Evolutionary conservation across 2,113 vertebrate species (phyloP), one percentile per base, ranked within the genome.

Genomic region (Epinephelus fuscoguttatus): DNA sequence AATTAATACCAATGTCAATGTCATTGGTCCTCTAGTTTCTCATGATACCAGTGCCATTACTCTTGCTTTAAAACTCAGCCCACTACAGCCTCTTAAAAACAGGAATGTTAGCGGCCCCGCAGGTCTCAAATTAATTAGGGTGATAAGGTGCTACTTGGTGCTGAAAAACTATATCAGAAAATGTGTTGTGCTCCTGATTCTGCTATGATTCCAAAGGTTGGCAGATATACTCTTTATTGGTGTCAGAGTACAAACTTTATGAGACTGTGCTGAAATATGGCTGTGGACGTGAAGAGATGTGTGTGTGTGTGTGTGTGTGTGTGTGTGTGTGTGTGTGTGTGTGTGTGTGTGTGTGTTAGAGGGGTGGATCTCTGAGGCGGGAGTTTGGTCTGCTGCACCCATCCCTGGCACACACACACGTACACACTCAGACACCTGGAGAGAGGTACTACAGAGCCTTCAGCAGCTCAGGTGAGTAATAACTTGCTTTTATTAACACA

Each of bases 201-300:
- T 50, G 50, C 56, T 37, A 6, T 55, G 85, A 91, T 75, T 95
- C 79, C 89, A 94, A 95, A 94, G 94, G 93, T 94, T 82, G 61
- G 1, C 33, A 37, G 10, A 71, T 49, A 3, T 21, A n/a, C 19
- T 82, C 42, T 88, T 92, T 90, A 93, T 92, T 86, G 77, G 68
- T 9, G 69, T 53, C 78, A 82, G 88, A 88, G 88, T 84, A 56
- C 85, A 81, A 59, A 80, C 6, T 93, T 94, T 93, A 92, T 92
- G 33, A 85, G 23, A 56, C 68, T 67, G 70, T 5, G 9, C 86
- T 91, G 82, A 84, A 82, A 47, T 53, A 63, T 42, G 25, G 23
- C 30, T 19, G 69, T 64, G 77, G 61, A 82, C 0, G 21, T 90
- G 83, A 68, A 86, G 55, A 68, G 9, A 18, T 30, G 50, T n/a